These are phyloP conservation scores for Andrena chrysosceles DNA, from an alignment of 2,888 invertebrate genomes.

Conservation along the genomic window DNA sequence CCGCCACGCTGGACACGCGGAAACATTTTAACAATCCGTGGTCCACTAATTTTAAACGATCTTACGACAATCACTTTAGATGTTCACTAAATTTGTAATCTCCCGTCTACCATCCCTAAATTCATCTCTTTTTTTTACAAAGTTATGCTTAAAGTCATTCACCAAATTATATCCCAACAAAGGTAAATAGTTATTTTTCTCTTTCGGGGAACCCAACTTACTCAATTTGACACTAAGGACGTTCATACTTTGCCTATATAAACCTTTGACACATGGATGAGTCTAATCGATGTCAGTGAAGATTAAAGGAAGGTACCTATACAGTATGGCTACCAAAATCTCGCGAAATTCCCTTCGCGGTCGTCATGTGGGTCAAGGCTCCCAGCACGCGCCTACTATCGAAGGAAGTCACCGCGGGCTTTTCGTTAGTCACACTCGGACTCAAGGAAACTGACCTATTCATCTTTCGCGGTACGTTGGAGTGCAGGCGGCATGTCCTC, in stretches of 20 bases:
- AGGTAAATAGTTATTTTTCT: no score
- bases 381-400: constrained; percentile 50
- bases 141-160: no score
- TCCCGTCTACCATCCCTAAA: no score
- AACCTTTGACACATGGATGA: no score
- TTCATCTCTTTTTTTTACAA: no score
- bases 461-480: constrained; percentile 64
- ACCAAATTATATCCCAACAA: no score
- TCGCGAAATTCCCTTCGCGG: constrained; percentile 41
- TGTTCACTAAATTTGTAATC: no score
- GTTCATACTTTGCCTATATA: no score
- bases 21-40: not conserved
- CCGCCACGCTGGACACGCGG: constrained; percentile 26
- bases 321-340: constrained; percentile 6
- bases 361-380: constrained; percentile 66
- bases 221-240: no score
- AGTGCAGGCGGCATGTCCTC: constrained; percentile 43
- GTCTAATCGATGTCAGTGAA: no score
- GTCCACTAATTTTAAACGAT: not conserved
- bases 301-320: no score
- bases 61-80: not conserved
- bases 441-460: constrained; percentile 72
- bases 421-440: constrained; percentile 69
- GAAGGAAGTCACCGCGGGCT: constrained; percentile 61
- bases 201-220: no score